Evolutionary conservation across 2,113 vertebrate genomes (phyloP), one percentile per base, ranked within the genome.

Genomic region (Tupaia chinensis): DNA sequence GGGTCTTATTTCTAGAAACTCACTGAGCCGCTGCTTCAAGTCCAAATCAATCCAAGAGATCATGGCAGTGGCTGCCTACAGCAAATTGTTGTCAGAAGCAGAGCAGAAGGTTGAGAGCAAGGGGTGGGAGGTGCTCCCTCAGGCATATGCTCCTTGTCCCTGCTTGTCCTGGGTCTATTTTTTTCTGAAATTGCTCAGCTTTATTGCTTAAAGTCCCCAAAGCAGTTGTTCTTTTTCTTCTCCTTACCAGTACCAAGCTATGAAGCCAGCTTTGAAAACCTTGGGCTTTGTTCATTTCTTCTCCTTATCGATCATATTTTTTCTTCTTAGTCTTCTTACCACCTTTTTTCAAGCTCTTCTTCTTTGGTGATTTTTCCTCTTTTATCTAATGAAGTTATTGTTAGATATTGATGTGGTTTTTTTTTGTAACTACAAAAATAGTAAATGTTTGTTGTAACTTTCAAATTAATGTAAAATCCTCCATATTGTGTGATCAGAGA

Each of bases 401-500:
- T 99, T 99, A 0, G 98, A 98, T 70, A 99, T 99, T 0, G 99
- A 99, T 0, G 44, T 44, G 44, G 3, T 44, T 44, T 44, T 44
- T 44, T 44, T 44, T 44, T 44, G 44, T 44, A 44, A 44, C 44
- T 44, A 44, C 44, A 44, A 44, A 44, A 44, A 44, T 4, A 44
- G 44, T 44, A 44, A 44, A 44, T 44, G 98, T 98, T 29, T 98
- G 98, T 14, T 98, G 97, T 97, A 99, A 99, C 12, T 99, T 99
- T 99, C 1, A 98, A 99, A 97, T 99, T 99, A 97, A 99, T 98
- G 82, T 99, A 99, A 98, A 99, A 99, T 1, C 99, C 98, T 89
- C 99, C 99, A 1, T 98, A 98, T 91, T 99, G 99, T 0, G 98
- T 99, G 1, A 98, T 99, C 65, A 99, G 98, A 63, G 98, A 99